Conservation (phyloP, 2,113 vertebrate genomes). For the Phaetusa simplex region DNA sequence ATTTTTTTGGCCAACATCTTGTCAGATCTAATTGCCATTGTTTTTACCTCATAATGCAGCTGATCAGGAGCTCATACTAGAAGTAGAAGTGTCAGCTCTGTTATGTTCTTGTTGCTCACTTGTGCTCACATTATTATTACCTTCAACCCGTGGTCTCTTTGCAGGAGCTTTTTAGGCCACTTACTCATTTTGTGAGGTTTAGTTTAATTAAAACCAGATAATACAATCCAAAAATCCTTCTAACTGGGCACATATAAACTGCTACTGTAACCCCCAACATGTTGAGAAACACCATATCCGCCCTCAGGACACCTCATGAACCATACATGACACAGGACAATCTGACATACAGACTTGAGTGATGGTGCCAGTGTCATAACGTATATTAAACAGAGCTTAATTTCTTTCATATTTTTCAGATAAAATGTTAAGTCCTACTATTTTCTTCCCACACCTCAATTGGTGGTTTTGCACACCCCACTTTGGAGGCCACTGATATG, state of each 20-base stretch:
- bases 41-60: neutral
- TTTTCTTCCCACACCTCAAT: neutral
- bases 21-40: neutral
- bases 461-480: neutral
- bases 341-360: rapidly evolving
- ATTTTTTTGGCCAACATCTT: neutral
- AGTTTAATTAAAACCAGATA: neutral
- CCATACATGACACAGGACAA: neutral
- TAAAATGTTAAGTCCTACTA: neutral
- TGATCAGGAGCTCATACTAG: neutral
- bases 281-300: neutral
- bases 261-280: neutral
- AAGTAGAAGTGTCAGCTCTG: neutral
- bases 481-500: neutral
- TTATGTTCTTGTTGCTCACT: neutral
- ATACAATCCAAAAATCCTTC: neutral
- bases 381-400: neutral
- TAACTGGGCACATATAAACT: neutral
- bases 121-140: neutral
- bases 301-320: rapidly evolving
- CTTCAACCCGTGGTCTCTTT: neutral
- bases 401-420: neutral
- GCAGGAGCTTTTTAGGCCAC: neutral
- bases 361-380: neutral
- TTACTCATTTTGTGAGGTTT: neutral